Percentiles rank a stretch among this genome's conserved stretches.
phyloP scores from a whole-genome alignment of 92 coral and sea anemone genomes.

The Porites divaricata region DNA sequence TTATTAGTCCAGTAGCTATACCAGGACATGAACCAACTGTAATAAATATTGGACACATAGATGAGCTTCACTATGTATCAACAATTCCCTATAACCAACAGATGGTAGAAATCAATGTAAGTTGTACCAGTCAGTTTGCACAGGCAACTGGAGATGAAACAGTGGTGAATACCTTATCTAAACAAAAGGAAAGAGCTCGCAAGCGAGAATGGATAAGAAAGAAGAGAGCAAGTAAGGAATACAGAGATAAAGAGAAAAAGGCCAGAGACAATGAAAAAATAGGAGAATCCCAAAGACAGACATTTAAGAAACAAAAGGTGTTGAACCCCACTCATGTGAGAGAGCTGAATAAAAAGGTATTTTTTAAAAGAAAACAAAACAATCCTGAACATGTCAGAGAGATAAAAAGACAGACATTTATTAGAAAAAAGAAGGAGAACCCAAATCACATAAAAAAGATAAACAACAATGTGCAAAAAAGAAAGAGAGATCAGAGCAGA shows the following conservation, averaged over 20 bases:
- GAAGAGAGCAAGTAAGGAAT: slow-evolving; percentile 33
- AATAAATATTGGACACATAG: too few species aligned
- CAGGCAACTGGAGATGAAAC: slow-evolving; percentile 10
- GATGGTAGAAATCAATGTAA: background rate
- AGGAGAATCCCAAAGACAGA: background rate
- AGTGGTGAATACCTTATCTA: slow-evolving; percentile 26
- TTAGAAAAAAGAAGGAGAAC: slow-evolving; percentile 21
- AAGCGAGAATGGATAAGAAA: slow-evolving; percentile 49
- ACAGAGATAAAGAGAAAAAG: slow-evolving; percentile 54
- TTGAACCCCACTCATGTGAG: background rate
- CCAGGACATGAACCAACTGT: slow-evolving; percentile 29
- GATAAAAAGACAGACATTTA: background rate
- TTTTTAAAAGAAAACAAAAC: slow-evolving; percentile 9
- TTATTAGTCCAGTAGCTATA: slow-evolving; percentile 18
- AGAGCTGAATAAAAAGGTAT: slow-evolving; percentile 24
- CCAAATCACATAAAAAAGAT: slow-evolving; percentile 35
- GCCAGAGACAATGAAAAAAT: slow-evolving; percentile 32
- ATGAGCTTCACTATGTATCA: slow-evolving; percentile 33
- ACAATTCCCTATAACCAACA: slow-evolving; percentile 43
- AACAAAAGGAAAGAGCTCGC: slow-evolving; percentile 20
- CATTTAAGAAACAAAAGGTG: too few species aligned
- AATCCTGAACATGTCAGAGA: slow-evolving; percentile 41
- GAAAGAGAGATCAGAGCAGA: slow-evolving; percentile 29
- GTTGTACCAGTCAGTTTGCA: too few species aligned
- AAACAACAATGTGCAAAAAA: slow-evolving; percentile 34